Evolutionary conservation across 1,140 invertebrate genomes (phyloP).

Genomic region (Palaemon carinicauda): DNA sequence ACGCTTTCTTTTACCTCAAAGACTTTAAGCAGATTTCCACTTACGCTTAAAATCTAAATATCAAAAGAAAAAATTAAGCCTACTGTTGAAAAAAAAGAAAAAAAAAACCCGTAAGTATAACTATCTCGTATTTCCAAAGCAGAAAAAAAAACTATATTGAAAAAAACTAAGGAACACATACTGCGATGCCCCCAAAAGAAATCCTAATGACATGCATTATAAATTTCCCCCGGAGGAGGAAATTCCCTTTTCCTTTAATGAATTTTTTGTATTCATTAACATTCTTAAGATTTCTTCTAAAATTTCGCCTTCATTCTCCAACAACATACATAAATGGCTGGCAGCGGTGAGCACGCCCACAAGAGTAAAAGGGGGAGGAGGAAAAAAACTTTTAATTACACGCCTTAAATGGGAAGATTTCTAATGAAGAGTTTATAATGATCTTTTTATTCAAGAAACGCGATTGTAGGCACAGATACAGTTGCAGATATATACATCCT

Average conservation of each 20-base stretch:
- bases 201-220: too few species aligned
- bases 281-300: neutral
- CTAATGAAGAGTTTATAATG: constrained; percentile 51
- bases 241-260: neutral
- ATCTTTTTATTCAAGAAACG: constrained; percentile 43
- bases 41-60: neutral
- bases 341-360: neutral
- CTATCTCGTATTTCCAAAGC: too few species aligned
- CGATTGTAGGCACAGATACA: constrained; percentile 6
- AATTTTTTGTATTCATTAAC: neutral
- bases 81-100: too few species aligned
- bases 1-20: too few species aligned
- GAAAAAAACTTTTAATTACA: constrained; percentile 51
- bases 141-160: too few species aligned
- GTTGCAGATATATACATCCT: neutral
- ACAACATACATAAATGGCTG: neutral
- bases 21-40: neutral
- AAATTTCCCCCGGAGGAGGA: neutral
- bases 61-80: neutral
- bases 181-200: too few species aligned
- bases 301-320: neutral
- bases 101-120: too few species aligned
- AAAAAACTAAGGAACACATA: neutral
- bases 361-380: neutral
- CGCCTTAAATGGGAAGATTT: constrained; percentile 49